Base-by-base conservation (phyloP, 2,113 vertebrate species). In the Ochotona curzoniae region DNA sequence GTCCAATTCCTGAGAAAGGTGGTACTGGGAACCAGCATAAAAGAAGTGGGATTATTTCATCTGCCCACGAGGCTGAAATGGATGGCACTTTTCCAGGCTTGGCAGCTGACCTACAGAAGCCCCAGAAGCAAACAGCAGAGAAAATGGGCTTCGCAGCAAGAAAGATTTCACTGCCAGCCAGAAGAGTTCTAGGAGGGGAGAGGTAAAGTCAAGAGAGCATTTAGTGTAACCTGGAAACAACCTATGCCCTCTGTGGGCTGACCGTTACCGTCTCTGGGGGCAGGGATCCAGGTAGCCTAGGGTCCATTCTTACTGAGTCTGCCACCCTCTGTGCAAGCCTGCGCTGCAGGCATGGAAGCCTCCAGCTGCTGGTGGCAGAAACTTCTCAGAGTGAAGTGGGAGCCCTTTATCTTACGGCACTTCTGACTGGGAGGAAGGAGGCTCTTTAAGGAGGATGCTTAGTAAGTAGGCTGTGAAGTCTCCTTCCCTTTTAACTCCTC, bases 161-260 rank as follows among this genome's bases (percentile, higher is more conserved):
- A 75, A 80, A 87, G 85, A 67, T 71, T 83, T 61, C 44, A 87
- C 38, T 44, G 90, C 87, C 67, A 75, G 30, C 60, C 49, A 74
- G 28, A 83, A 92, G 51, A 70, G 38, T 12, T 81, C 51, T 60
- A 76, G 26, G 14, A 74, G 12, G 67, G 51, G 28, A 81, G 32
- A 25, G 81, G 54, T 85, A 85, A 60, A 79, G 51, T 87, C 67
- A 69, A 35, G 78, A 79, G 21, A 76, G 73, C 35, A 38, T 25
- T 82, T 47, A 84, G 76, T 74, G 35, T 83, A 64, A 70, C 70
- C 57, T 95, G 87, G 82, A 95, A 95, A 75, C 2, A 28, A 44
- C 13, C 35, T 32, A 75, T 80, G 51, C 49, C 6, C 17, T 2
- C 25, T 87, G 87, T 69, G 61, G 26, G 71, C 7, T 44, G 49